Base-by-base conservation (phyloP, 2,113 vertebrate genomes). In the Ictidomys tridecemlineatus region DNA sequence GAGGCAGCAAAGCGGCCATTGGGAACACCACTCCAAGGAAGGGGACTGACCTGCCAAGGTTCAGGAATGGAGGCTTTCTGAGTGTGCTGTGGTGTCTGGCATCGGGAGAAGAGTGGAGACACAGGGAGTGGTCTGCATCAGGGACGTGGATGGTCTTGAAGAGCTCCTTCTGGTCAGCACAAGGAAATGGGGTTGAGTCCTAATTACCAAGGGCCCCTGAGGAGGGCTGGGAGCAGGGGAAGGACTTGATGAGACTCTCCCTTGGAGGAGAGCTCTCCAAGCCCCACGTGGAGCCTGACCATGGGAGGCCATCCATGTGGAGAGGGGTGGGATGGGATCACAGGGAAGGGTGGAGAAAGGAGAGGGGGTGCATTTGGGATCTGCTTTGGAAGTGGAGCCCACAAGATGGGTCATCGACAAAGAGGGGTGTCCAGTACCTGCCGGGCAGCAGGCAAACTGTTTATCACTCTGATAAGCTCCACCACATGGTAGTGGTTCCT, bases 1-100 rank as follows among this genome's bases (percentile, higher is more conserved):
- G n/a, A 26, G 8, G 13, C 0, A 3, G 28, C 28, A 39, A 22
- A 0, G 4, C 24, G n/a, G 34, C 39, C 5, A 0, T 3, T 30
- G 39, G 72, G 58, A 30, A 53, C 1, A 4, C 16, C 12, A 16
- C 61, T 82, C 22, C n/a, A 22, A 48, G 20, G 17, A n/a, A 78
- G 13, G n/a, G n/a, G 32, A 58, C 42, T 11, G 5, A 6, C 37
- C 20, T 12, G 28, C 61, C 3, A 20, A 26, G 37, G 8, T 24
- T 34, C 63, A 69, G 13, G 24, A 8, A 28, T 11, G n/a, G 65
- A 56, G 56, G 42, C n/a, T 34, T 11, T 42, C n/a, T 70, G 30
- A 11, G 14, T 34, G 10, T 56, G 48, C 26, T 30, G 39, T n/a
- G 8, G 18, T 8, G 12, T 0, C 0, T 11, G 26, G 48, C 1